Base-by-base conservation (phyloP, 2,888 invertebrate species). In the Himalopsyche kuldschensis region DNA sequence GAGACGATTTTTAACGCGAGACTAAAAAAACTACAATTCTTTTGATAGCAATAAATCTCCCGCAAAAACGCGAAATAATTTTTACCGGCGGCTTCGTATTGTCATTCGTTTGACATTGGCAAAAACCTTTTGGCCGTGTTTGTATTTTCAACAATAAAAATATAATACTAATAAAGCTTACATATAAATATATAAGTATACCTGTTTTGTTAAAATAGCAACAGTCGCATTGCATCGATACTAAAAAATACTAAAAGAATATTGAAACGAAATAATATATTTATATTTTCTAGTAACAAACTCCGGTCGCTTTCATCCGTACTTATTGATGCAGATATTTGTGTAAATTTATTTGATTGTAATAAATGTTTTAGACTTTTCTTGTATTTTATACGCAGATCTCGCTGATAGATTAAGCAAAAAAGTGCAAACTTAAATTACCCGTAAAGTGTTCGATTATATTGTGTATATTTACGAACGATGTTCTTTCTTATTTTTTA, bases 361-460 rank as follows among this genome's bases (percentile, higher is more conserved):
- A 78, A 46, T 46, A 46, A 78, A 78, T 78, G 47, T 78, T 78
- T 78, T 47, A 46, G 78, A 27, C 32, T 48, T 79, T 79, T 46
- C n/a, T 76, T 55, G 30, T 79, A 55, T 79, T 79, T 78, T 48
- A 46, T 48, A 55, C 55, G 30, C 79, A 79, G 79, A 79, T 79
- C 79, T 79, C 79, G 79, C 48, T 48, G 48, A 48, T 79, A 79
- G 79, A 31, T 79, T 79, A 55, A 79, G 55, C 35, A 79, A 79
- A 55, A 69, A 79, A 79, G 79, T 55, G 79, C 79, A 79, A 69
- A 69, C 69, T 55, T 55, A 48, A 79, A 79, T 48, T 79, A 79
- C 35, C 79, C 79, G 31, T 55, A 46, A 79, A 79, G 79, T 79
- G 79, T 79, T 79, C 55, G 69, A 69, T 69, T 69, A 15, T 69